These are phyloP conservation scores for Sycophaga agraensis DNA, from an alignment of 1,140 invertebrate genomes.

Conservation along the genomic window DNA sequence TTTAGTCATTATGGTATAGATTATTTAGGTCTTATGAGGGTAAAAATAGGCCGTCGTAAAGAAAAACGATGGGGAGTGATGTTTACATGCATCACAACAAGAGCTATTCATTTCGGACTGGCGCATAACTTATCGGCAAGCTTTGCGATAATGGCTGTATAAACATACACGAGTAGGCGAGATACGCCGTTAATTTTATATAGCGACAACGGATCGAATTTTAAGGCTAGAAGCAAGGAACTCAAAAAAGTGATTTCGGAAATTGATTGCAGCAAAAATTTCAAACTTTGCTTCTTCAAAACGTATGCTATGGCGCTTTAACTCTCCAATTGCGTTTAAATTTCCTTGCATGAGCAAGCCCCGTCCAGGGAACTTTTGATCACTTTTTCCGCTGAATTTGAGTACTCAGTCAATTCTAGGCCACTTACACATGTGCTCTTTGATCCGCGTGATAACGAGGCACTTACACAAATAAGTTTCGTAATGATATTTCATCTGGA, in stretches of 20 bases:
- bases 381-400: background rate
- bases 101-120: slow-evolving; percentile 39
- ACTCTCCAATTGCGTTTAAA: background rate
- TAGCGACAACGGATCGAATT: slow-evolving; percentile 42
- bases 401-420: too few relatives aligned
- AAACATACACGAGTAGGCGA: slow-evolving; percentile 33
- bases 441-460: too few relatives aligned
- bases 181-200: slow-evolving; percentile 21
- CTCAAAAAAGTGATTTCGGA: background rate
- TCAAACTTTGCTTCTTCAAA: background rate
- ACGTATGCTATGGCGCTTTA: background rate
- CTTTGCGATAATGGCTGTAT: slow-evolving; percentile 34
- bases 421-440: too few relatives aligned
- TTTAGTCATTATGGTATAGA: slow-evolving; percentile 41
- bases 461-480: too few relatives aligned
- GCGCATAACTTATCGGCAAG: slow-evolving; percentile 29
- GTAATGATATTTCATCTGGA: too few relatives aligned
- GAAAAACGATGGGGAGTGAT: slow-evolving; percentile 45
- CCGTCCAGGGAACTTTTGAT: background rate
- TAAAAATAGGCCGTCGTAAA: slow-evolving; percentile 31
- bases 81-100: slow-evolving; percentile 35
- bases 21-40: slow-evolving; percentile 40
- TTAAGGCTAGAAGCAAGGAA: background rate
- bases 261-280: background rate
- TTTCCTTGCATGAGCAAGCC: background rate